Percentiles rank a stretch among this genome's conserved stretches.
Conservation (phyloP, 2,113 vertebrate species). For the Mastomys coucha region DNA sequence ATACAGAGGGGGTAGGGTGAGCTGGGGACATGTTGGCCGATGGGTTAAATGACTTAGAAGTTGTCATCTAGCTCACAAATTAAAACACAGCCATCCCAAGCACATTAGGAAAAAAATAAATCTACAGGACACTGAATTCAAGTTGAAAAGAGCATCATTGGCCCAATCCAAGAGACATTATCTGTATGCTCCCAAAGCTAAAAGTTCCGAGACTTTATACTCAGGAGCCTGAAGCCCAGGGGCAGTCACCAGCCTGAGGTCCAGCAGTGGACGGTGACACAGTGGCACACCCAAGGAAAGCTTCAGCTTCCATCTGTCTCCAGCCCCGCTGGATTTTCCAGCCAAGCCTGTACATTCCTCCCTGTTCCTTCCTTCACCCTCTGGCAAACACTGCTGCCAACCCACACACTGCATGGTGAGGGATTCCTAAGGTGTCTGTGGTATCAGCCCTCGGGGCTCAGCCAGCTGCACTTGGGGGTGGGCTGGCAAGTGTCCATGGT, state of each 20-base stretch:
- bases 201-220: not conserved
- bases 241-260: not conserved
- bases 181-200: not conserved
- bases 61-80: not conserved
- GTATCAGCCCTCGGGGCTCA: not conserved
- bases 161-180: not conserved
- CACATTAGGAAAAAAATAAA: not conserved
- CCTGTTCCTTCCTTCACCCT: conserved; percentile 27
- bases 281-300: not conserved
- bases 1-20: not conserved
- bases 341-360: conserved; percentile 46
- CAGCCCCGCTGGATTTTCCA: conserved; percentile 72
- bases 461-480: not conserved
- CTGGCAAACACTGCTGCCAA: conserved; percentile 53
- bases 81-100: not conserved
- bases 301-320: not conserved
- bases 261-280: not conserved
- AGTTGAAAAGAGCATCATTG: conserved; percentile 46
- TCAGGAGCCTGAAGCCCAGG: not conserved
- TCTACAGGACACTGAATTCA: conserved; percentile 9
- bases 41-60: not conserved
- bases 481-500: accelerated
- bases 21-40: not conserved
- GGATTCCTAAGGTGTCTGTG: conserved; percentile 34
- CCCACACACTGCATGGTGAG: not conserved